A percentile compares a stretch with the other conserved stretches of the same genome.
phyloP scores from a whole-genome alignment of 2,797 vertebrate genomes.

The Muscicapa striata region DNA sequence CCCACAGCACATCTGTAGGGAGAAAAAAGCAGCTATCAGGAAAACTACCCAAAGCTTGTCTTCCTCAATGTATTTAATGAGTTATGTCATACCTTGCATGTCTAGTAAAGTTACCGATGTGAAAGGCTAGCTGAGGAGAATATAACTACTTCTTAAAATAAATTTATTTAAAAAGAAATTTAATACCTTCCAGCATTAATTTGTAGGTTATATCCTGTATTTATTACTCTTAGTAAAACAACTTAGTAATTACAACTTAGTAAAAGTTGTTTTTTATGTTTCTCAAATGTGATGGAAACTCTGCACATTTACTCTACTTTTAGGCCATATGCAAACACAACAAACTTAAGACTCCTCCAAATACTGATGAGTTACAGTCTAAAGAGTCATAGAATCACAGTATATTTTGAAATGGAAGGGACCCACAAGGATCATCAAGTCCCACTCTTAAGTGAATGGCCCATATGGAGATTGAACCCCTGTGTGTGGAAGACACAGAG shows the following conservation, averaged over 20 bases:
- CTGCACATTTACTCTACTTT: background rate
- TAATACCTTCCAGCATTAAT: background rate
- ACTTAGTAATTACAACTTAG: too few relatives aligned
- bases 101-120: background rate
- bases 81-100: background rate
- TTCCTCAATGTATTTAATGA: background rate
- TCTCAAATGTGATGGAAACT: background rate
- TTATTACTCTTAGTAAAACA: background rate
- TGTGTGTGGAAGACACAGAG: background rate
- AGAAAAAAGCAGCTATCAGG: background rate
- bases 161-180: background rate
- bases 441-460: background rate
- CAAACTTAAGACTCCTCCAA: background rate
- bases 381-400: background rate
- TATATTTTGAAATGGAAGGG: background rate
- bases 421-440: background rate
- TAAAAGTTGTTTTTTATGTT: background rate
- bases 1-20: background rate
- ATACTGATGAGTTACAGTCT: background rate
- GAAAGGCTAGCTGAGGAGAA: background rate
- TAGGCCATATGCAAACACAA: background rate
- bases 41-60: background rate
- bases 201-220: background rate
- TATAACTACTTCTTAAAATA: background rate
- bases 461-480: accelerated